Evolutionary conservation across 2,797 vertebrate genomes (phyloP).

Genomic region (Macropodus opercularis): DNA sequence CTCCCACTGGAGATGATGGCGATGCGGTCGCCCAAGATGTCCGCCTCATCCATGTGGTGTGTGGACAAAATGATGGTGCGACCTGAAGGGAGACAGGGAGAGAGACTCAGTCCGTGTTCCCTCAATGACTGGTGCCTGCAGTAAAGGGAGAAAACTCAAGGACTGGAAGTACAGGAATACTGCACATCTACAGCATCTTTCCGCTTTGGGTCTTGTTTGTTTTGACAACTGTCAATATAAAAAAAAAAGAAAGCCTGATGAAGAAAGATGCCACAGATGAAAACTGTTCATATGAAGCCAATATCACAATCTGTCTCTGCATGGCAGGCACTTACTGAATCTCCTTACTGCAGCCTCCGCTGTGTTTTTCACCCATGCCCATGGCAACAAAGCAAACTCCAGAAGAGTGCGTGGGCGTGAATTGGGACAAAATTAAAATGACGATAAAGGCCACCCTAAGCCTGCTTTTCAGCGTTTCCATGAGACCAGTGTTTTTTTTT

Average conservation of each 20-base stretch:
- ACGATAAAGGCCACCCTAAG: constrained; percentile 53
- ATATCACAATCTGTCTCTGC: constrained; percentile 51
- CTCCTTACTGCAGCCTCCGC: constrained; percentile 45
- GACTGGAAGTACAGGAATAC: not conserved
- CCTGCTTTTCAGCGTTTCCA: constrained; percentile 38
- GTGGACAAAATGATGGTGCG: constrained; percentile 97
- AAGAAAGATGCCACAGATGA: constrained; percentile 34
- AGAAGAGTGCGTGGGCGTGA: constrained; percentile 44
- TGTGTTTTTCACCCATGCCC: constrained; percentile 41
- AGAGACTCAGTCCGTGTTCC: constrained; percentile 3
- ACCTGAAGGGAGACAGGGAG: constrained; percentile 72
- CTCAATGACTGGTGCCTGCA: not conserved
- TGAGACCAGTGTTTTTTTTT: constrained; percentile 34
- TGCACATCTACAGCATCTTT: not conserved
- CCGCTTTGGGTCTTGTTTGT: constrained; percentile 31
- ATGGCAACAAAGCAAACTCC: constrained; percentile 60
- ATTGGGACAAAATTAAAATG: constrained; percentile 64
- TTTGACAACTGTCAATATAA: constrained; percentile 31
- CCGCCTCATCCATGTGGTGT: constrained; percentile 98
- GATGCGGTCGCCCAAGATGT: constrained; percentile 94
- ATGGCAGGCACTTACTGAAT: constrained; percentile 44
- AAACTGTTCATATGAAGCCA: constrained; percentile 45
- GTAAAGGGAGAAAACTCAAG: not conserved
- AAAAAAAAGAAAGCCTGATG: constrained; percentile 17
- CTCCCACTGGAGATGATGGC: constrained; percentile 96